These are phyloP conservation scores for Aramus guarauna DNA, from an alignment of 2,113 vertebrate species.

Conservation along the genomic window DNA sequence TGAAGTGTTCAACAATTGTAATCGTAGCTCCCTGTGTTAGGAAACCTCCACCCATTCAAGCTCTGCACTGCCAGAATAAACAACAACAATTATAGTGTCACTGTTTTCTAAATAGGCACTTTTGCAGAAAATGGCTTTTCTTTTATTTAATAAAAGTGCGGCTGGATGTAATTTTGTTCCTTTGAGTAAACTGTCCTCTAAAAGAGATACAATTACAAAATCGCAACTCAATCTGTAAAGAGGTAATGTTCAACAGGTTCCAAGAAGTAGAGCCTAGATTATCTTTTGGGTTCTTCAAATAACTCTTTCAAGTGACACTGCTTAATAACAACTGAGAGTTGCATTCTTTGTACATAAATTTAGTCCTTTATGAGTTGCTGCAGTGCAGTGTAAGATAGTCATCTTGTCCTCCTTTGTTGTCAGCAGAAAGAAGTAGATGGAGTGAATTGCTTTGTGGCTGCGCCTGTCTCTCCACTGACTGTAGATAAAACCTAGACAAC, in stretches of 20 bases:
- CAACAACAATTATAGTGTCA: not conserved
- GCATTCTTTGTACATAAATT: not conserved
- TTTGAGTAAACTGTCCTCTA: conserved; percentile 24
- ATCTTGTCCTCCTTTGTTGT: not conserved
- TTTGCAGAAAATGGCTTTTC: conserved; percentile 11
- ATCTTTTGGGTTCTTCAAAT: not conserved
- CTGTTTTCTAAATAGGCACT: not conserved
- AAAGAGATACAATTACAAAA: conserved; percentile 30
- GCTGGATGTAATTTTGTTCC: conserved; percentile 23
- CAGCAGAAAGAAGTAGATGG: not conserved
- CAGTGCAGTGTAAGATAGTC: not conserved
- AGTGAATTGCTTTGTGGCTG: not conserved
- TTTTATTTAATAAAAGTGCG: conserved; percentile 31
- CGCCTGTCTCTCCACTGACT: not conserved
- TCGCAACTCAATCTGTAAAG: not conserved
- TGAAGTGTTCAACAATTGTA: not conserved
- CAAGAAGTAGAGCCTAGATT: not conserved
- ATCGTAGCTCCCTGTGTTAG: not conserved
- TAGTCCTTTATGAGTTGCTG: not conserved
- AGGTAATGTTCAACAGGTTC: not conserved
- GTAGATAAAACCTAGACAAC: not conserved
- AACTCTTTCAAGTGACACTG: not conserved
- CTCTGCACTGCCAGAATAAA: not conserved
- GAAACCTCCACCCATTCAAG: not conserved
- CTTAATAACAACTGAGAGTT: not conserved